Evolutionary conservation across 2,888 invertebrate genomes (phyloP).

Genomic region (Philereme vetulata): DNA sequence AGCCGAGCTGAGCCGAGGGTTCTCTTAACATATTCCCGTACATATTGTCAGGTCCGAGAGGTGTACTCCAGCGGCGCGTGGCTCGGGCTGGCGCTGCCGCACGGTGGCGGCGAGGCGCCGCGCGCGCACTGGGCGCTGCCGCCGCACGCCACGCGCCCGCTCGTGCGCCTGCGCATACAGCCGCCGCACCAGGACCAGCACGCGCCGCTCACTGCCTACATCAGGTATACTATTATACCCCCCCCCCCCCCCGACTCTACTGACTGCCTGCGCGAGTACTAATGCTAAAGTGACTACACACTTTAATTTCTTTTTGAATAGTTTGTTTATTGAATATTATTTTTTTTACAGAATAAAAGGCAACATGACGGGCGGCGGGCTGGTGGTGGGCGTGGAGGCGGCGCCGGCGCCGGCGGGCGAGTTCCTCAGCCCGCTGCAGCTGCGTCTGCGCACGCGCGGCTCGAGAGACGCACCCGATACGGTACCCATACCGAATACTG

Average conservation of each 20-base stretch:
- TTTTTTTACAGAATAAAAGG: slow-evolving; percentile 61
- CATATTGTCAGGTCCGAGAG: slow-evolving; percentile 85
- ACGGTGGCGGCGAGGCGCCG: slow-evolving; percentile 90
- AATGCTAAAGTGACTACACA: background rate
- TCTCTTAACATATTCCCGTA: too few relatives aligned
- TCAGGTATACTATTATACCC: slow-evolving; percentile 20
- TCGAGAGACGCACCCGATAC: slow-evolving; percentile 56
- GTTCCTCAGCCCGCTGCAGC: slow-evolving; percentile 63
- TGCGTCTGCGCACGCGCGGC: slow-evolving; percentile 65
- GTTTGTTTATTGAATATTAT: background rate
- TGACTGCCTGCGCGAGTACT: background rate
- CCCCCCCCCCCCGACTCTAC: background rate
- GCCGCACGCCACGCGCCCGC: slow-evolving; percentile 93
- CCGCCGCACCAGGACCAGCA: slow-evolving; percentile 21
- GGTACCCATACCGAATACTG: slow-evolving; percentile 39
- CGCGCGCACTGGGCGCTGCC: slow-evolving; percentile 94
- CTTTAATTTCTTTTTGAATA: too few relatives aligned
- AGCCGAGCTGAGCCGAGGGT: too few relatives aligned
- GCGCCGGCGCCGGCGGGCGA: slow-evolving; percentile 58
- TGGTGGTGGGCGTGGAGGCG: slow-evolving; percentile 74
- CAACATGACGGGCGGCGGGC: slow-evolving; percentile 63
- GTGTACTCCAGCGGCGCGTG: slow-evolving; percentile 95
- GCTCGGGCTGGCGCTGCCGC: slow-evolving; percentile 95
- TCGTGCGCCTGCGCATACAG: slow-evolving; percentile 92
- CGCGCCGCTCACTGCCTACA: slow-evolving; percentile 18